Evolutionary conservation across 2,888 invertebrate genomes (phyloP), one percentile per base, ranked within the genome.

Genomic region (Endotricha flammealis): DNA sequence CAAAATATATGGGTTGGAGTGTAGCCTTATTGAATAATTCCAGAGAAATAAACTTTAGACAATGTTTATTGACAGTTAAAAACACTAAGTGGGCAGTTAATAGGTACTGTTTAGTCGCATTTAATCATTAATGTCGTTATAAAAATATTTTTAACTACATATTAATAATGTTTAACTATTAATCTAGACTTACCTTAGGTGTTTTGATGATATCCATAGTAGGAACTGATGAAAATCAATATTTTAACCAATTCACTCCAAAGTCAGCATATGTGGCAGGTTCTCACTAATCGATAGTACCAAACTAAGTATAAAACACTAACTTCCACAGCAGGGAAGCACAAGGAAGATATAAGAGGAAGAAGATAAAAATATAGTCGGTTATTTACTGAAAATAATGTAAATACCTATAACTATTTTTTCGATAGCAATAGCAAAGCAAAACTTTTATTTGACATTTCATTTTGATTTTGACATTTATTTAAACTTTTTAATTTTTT

Each of bases 151-250:
- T n/a, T n/a, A n/a, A n/a, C n/a, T n/a, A n/a, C n/a, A n/a, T n/a
- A n/a, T 12, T 12, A 24, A 22, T 12, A 29, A n/a, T 8, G 8
- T 13, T 5, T 17, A 8, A 28, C 3, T 24, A 31, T 25, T 23
- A 24, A 36, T 32, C 10, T 42, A 40, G 17, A 43, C 75, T 54
- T 68, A 83, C 83, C 82, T 82, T 83, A 16, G 81, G 79, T 44
- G 78, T 79, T 73, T 76, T 71, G 48, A 78, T 68, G 61, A 78
- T 79, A 73, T 85, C 83, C 83, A 82, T 82, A 41, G 56, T 49
- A 52, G 57, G 59, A 62, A 39, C 41, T 48, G 20, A n/a, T 20
- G 38, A 53, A 64, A 75, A 79, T 82, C 82, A 55, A 80, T 80
- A 70, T 37, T 52, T 48, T 56, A 65, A 57, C 57, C 64, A 64